A percentile compares a stretch with the other conserved stretches of the same genome.
phyloP scores from a whole-genome alignment of 2,888 invertebrate genomes.

The Iselma pallidipennis region DNA sequence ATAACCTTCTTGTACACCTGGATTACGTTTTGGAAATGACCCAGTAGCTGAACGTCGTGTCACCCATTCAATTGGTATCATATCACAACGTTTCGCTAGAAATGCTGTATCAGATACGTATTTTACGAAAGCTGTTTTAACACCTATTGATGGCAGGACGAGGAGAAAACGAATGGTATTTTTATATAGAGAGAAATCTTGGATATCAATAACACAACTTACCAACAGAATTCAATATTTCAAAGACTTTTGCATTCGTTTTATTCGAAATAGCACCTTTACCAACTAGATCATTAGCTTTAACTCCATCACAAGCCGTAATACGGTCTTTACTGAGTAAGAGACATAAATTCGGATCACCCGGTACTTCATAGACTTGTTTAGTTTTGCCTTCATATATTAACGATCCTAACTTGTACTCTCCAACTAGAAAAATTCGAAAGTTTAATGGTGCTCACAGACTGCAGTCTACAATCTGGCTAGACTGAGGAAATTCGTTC shows the following conservation, averaged over 20 bases:
- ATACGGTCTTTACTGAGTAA: conserved; percentile 93
- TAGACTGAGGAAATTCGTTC: no score
- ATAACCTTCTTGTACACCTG: conserved; percentile 89
- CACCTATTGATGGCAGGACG: no score
- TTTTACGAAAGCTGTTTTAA: conserved; percentile 86
- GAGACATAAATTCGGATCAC: conserved; percentile 71
- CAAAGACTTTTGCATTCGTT: conserved; percentile 92
- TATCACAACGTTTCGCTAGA: conserved; percentile 86
- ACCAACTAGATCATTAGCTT: conserved; percentile 87
- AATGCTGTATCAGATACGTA: conserved; percentile 78
- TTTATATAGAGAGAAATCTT: background rate
- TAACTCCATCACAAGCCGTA: conserved; percentile 96
- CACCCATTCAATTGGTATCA: conserved; percentile 99
- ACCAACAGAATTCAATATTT: conserved; percentile 75
- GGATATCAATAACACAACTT: conserved; percentile 40
- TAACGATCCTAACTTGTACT: conserved; percentile 71
- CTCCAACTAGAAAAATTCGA: conserved; percentile 61
- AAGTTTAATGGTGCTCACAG: conserved; percentile 7
- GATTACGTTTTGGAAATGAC: conserved; percentile 88
- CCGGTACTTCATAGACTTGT: conserved; percentile 77
- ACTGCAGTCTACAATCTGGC: no score
- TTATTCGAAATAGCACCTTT: conserved; percentile 93
- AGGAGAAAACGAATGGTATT: conserved; percentile 24
- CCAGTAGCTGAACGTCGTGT: conserved; percentile 94
- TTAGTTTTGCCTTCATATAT: conserved; percentile 96